These are phyloP conservation scores for Zeugodacus cucurbitae DNA, from an alignment of 1,140 invertebrate genomes.

Conservation along the genomic window DNA sequence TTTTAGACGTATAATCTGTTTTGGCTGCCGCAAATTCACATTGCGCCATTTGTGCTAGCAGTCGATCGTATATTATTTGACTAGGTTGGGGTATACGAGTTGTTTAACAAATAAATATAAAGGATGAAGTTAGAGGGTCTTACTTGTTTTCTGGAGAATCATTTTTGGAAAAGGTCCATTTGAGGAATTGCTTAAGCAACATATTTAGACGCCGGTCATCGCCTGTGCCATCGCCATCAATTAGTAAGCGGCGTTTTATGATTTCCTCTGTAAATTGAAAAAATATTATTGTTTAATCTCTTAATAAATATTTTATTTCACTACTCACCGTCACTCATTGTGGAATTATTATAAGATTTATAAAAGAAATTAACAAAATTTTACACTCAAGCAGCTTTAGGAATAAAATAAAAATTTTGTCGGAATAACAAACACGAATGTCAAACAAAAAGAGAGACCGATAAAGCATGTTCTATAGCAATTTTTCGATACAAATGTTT, in stretches of 20 bases:
- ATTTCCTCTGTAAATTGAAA: conserved; percentile 78
- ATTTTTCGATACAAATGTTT: too few species aligned
- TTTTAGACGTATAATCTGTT: conserved; percentile 80
- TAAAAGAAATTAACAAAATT: too few species aligned
- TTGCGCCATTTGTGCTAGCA: conserved; percentile 84
- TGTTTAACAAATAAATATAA: background rate
- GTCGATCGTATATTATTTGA: conserved; percentile 78
- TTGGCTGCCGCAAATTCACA: conserved; percentile 91
- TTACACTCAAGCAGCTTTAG: too few species aligned
- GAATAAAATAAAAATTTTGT: too few species aligned
- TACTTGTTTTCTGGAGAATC: conserved; percentile 78
- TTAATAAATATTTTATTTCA: background rate
- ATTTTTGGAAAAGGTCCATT: conserved; percentile 83
- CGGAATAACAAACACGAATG: too few species aligned
- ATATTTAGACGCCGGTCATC: conserved; percentile 91
- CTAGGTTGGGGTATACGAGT: conserved; percentile 51
- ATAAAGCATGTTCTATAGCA: too few species aligned
- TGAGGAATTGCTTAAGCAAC: conserved; percentile 87
- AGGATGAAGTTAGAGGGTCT: background rate
- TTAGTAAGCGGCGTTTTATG: conserved; percentile 86
- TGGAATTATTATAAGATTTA: background rate
- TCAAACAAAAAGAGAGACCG: too few species aligned
- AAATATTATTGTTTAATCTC: background rate
- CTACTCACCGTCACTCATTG: conserved; percentile 43
- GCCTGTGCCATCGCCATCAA: conserved; percentile 96